Evolutionary conservation across 2,888 invertebrate species (phyloP), one percentile per base, ranked within the genome.

Genomic region (Athalia circularis): DNA sequence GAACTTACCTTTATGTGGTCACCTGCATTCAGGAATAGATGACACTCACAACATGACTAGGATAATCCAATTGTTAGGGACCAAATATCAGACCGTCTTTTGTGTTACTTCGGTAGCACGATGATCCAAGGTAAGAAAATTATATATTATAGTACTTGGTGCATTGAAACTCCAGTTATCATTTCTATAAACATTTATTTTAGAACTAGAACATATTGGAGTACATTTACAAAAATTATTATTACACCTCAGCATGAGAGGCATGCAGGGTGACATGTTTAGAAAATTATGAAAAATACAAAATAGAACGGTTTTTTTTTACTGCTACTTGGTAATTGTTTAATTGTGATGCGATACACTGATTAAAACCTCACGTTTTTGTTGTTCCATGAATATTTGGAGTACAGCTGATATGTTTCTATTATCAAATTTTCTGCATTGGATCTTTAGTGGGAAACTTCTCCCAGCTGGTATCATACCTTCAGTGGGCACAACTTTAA

Each of bases 21-120:
- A 88, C 80, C 85, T 90, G 8, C 92, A 92, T 81, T 91, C 91
- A 77, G 92, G 92, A 8, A 87, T 92, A 4, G 86, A 85, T 15
- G 90, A 90, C 64, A 83, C 82, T 0, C 68, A 87, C 75, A 90
- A 89, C 72, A 89, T 90, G 85, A 76, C 82, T 3, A 82, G 78
- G 45, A 81, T 89, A 59, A 85, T 89, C 47, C 76, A 81, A 72
- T 65, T 15, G 29, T 81, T 90, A 2, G 76, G 80, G 3, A 75
- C 79, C 4, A 77, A 62, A 4, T 50, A 87, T 64, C 82, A 85
- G 4, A 57, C 79, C 1, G 64, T 84, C n/a, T 89, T 87, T 77
- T 79, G 82, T 7, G 83, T 88, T 47, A 90, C 86, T 45, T 84
- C 85, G 2, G 77, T 29, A 65, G 1, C n/a, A 72, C 8, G 43